Evolutionary conservation across 2,113 vertebrate species (phyloP), one percentile per base, ranked within the genome.

Genomic region (Siniperca knerii): DNA sequence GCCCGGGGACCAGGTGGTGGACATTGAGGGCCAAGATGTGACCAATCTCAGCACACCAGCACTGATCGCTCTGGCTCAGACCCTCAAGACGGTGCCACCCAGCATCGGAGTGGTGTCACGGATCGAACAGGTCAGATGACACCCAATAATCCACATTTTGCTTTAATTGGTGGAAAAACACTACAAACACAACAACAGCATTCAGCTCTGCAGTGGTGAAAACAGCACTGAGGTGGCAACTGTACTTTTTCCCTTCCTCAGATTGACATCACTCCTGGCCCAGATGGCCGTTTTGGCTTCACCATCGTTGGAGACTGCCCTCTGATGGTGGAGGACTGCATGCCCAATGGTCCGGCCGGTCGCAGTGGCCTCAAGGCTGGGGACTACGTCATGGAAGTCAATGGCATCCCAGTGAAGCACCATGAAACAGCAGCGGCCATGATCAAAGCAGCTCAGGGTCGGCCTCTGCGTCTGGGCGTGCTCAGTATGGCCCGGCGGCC

Each of bases 21-120:
- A 99, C 94, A 94, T 99, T 4, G 98, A 99, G 71, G 98, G 98
- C 0, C 96, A 97, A 88, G 96, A 97, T 0, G 98, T 98, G 75
- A 96, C 96, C 12, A 92, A 96, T 15, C 94, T 99, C 92, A 96
- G 95, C 94, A 93, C 92, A 0, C 93, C 97, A 64, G 95, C 95
- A 0, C 94, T 99, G 12, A 90, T 97, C 2, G 93, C 92, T 57
- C 90, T 99, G 89, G 98, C 98, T 33, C 94, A 95, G 89, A 90
- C 94, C 65, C 97, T 98, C 69, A 89, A 93, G 77, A 97, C 95
- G 0, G 97, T 99, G 21, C 98, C 98, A 0, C 98, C 98, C 10
- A 99, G 98, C 94, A 99, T 99, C 0, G 98, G 98, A 0, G 98
- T 99, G 80, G 97, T 98, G 86, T 98, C 97, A 8, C 95, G 97